Evolutionary conservation across 2,888 invertebrate genomes (phyloP).

Genomic region (Perizoma affinitatum): DNA sequence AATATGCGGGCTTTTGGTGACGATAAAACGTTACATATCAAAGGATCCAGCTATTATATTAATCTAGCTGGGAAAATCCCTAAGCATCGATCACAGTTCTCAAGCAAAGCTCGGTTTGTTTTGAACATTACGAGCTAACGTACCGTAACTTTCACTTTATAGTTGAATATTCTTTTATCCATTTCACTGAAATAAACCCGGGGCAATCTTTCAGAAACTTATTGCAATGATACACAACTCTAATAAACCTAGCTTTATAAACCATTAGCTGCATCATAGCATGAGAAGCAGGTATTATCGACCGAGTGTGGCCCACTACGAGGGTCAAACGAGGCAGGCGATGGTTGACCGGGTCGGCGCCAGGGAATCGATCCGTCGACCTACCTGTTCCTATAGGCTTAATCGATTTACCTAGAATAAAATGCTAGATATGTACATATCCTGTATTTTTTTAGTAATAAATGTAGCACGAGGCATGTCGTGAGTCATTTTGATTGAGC

Average conservation of each 20-base stretch:
- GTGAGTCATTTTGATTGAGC: too few relatives aligned
- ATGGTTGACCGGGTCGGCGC: constrained; percentile 61
- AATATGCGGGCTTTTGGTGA: too few relatives aligned
- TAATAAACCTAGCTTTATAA: constrained; percentile 9
- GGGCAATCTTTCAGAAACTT: neutral
- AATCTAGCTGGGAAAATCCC: too few relatives aligned
- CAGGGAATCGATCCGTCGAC: constrained; percentile 60
- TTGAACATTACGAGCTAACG: too few relatives aligned
- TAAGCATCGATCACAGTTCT: too few relatives aligned
- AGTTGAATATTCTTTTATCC: constrained; percentile 1
- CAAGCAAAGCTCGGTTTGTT: too few relatives aligned
- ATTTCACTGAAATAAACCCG: neutral
- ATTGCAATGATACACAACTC: constrained; percentile 3
- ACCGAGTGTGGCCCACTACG: constrained; percentile 40
- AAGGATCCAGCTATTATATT: too few relatives aligned
- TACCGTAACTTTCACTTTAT: too few relatives aligned
- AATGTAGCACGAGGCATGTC: too few relatives aligned
- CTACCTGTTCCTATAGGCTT: constrained; percentile 36
- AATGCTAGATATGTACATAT: too few relatives aligned
- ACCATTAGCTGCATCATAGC: constrained; percentile 23
- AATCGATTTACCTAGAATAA: constrained; percentile 19
- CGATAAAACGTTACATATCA: too few relatives aligned
- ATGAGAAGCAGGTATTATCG: constrained; percentile 43
- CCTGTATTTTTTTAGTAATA: too few relatives aligned
- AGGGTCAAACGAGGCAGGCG: constrained; percentile 47